These are phyloP conservation scores for Anableps anableps DNA, from an alignment of 2,797 vertebrate species.

Conservation along the genomic window DNA sequence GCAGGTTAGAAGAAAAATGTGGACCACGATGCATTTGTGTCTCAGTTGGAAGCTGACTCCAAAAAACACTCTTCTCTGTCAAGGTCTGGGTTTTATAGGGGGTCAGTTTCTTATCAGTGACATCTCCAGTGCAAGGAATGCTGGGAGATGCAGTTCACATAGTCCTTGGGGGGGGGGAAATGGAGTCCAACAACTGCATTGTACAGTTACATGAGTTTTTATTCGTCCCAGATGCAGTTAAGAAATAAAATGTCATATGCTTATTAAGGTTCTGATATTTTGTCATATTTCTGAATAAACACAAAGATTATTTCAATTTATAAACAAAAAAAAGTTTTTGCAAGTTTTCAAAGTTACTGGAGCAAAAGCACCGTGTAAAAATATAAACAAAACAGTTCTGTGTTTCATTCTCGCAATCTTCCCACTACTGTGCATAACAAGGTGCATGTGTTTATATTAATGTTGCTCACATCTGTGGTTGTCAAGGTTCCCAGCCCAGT, in stretches of 20 bases:
- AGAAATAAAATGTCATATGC: neutral
- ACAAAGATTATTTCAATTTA: neutral
- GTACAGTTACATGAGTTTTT: neutral
- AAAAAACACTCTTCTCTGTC: too few relatives aligned
- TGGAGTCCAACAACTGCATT: too few relatives aligned
- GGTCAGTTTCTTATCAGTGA: too few relatives aligned
- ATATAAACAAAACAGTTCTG: constrained; percentile 4
- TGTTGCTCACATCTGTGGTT: constrained; percentile 3
- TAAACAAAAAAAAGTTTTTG: neutral
- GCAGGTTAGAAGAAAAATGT: too few relatives aligned
- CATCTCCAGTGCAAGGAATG: too few relatives aligned
- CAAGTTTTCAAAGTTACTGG: neutral
- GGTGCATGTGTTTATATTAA: neutral
- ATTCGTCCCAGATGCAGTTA: neutral
- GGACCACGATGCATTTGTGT: too few relatives aligned
- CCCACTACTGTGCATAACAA: neutral
- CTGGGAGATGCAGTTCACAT: too few relatives aligned
- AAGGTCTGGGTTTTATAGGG: too few relatives aligned
- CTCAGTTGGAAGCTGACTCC: too few relatives aligned
- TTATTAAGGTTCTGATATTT: neutral
- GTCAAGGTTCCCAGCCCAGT: constrained; percentile 83
- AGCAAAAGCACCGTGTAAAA: neutral
- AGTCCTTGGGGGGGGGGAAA: too few relatives aligned
- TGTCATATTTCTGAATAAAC: neutral
- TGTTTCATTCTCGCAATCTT: neutral